Evolutionary conservation across 1,140 invertebrate species (phyloP).

Genomic region (Metaphire vulgaris): DNA sequence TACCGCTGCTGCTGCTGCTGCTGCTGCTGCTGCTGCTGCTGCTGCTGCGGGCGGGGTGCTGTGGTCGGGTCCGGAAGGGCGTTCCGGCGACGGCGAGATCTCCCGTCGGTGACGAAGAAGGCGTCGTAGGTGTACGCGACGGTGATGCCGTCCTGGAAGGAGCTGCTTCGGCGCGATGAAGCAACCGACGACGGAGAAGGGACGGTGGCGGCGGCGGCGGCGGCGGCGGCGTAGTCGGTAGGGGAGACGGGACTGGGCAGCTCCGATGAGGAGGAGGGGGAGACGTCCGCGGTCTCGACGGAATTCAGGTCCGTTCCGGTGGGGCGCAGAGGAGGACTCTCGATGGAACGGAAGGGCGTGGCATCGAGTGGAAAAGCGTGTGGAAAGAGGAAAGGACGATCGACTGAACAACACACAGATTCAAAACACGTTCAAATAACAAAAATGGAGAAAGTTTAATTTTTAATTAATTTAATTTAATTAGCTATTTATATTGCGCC

Average conservation of each 20-base stretch:
- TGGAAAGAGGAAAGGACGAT: no score
- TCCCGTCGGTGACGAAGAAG: slow-evolving; percentile 85
- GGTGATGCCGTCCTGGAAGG: slow-evolving; percentile 54
- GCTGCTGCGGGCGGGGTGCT: no score
- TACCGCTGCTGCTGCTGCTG: slow-evolving; percentile 59
- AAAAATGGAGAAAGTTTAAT: no score
- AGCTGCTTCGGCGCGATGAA: neutral
- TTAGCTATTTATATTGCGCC: no score
- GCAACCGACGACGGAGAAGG: neutral
- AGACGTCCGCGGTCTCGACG: neutral
- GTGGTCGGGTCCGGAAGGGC: no score
- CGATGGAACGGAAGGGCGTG: neutral
- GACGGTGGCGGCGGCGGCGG: neutral
- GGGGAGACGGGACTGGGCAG: neutral
- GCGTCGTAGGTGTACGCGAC: slow-evolving; percentile 88
- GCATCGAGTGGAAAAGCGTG: no score
- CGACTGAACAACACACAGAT: no score
- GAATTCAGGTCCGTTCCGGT: neutral
- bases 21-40: neutral
- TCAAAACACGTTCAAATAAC: no score
- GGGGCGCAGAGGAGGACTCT: neutral
- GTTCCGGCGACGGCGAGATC: slow-evolving; percentile 65
- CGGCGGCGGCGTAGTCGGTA: neutral
- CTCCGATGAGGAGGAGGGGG: neutral
- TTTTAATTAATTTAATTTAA: no score